These are phyloP conservation scores for Tyrannus savana DNA, from an alignment of 2,113 vertebrate species.

Conservation along the genomic window DNA sequence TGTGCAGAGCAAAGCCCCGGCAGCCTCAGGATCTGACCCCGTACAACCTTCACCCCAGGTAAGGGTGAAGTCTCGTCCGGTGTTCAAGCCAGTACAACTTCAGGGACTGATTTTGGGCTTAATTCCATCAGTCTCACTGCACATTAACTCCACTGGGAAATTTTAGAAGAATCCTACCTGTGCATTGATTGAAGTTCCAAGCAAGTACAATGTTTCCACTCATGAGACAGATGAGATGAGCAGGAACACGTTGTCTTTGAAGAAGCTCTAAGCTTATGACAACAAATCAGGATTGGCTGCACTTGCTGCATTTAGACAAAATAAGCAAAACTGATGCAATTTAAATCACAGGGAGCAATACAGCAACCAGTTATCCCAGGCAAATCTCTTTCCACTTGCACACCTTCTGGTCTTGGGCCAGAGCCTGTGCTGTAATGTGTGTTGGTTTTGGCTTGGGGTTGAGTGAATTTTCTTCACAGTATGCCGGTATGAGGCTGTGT, in stretches of 20 bases:
- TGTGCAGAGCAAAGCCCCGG: neutral
- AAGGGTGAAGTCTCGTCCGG: neutral
- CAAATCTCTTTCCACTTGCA: neutral
- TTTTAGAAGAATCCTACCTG: neutral
- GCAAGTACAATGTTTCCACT: neutral
- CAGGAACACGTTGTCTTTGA: neutral
- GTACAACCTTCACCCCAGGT: fast-evolving
- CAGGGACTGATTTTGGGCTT: neutral
- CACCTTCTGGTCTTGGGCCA: neutral
- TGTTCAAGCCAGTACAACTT: neutral
- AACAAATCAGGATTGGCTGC: neutral
- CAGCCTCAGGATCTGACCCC: neutral
- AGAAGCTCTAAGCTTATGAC: neutral
- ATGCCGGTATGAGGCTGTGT: neutral
- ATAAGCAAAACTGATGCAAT: neutral
- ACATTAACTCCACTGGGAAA: neutral
- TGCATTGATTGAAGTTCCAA: neutral
- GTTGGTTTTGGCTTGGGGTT: neutral
- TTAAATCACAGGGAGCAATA: neutral
- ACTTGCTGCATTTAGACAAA: neutral
- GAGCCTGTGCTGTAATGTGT: neutral
- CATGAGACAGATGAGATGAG: neutral
- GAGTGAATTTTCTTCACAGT: neutral
- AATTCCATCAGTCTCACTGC: neutral
- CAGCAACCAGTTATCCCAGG: neutral